These are phyloP conservation scores for Coptodon rendalli DNA, from an alignment of 2,113 vertebrate genomes.

Conservation along the genomic window DNA sequence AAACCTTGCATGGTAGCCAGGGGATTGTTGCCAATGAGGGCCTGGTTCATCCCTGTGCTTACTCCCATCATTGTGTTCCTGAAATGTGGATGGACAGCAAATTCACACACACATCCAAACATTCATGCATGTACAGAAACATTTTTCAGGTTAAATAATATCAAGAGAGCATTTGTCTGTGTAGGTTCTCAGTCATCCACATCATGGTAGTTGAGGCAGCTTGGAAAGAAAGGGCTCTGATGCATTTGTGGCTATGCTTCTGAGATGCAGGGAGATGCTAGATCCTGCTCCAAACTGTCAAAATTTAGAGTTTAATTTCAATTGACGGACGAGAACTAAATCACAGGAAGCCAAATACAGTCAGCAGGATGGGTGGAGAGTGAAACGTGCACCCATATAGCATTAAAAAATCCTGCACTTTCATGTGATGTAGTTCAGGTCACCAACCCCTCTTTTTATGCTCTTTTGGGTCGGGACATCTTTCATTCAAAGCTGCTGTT, in stretches of 20 bases:
- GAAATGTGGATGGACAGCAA: constrained; percentile 44
- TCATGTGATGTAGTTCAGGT: background rate
- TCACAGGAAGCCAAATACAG: background rate
- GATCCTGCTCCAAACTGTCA: background rate
- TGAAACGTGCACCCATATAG: background rate
- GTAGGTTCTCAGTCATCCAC: background rate
- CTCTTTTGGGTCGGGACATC: background rate
- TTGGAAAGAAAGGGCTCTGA: background rate
- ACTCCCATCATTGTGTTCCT: constrained; percentile 89
- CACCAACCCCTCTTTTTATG: accelerated
- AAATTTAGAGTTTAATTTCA: background rate
- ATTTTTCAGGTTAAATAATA: background rate
- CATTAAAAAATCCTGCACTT: background rate
- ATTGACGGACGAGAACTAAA: accelerated
- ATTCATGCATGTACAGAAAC: constrained; percentile 6
- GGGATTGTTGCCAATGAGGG: constrained; percentile 83
- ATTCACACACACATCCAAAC: background rate
- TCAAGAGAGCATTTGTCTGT: background rate
- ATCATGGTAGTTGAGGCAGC: background rate
- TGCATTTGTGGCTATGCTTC: background rate
- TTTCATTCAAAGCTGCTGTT: background rate
- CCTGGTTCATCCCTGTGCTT: constrained; percentile 85
- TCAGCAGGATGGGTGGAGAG: background rate
- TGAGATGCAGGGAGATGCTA: background rate
- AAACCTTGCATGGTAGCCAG: constrained; percentile 92